Base-by-base conservation (phyloP, 2,113 vertebrate genomes). In the Lasiurus borealis region DNA sequence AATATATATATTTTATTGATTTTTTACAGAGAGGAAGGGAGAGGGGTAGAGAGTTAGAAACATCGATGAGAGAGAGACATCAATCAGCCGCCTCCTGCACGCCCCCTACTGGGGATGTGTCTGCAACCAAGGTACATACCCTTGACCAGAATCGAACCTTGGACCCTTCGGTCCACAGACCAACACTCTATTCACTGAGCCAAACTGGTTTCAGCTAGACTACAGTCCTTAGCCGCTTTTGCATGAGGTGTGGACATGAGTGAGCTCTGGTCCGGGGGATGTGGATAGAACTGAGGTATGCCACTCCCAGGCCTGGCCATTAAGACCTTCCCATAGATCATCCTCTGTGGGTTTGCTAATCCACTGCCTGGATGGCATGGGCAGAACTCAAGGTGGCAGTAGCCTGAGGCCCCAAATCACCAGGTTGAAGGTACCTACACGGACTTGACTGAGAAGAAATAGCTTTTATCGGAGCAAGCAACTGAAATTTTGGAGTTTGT, bases 381-480 rank as follows among this genome's bases (percentile, higher is more conserved):
- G 77, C 5, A 46, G 83, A 44, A 64, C 6, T 40, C 76, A 69
- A 76, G 21, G 0, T 76, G 59, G 34, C 40, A 64, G 23, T 11
- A 87, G n/a, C 44, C 23, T 72, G 62, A 96, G 36, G 64, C 23
- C 77, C 31, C 16, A 23, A 91, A 31, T 77, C 64, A 40, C 36
- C 54, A 16, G 16, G 54, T 48, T 8, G 64, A 82, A 89, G 6
- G 27, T 83, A 29, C 76, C 69, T 71, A 31, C n/a, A 0, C 2
- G 54, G 76, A 25, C 44, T 6, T 77, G 34, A 52, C 83, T 59
- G 72, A 91, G 46, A 72, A 94, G 25, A 94, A 91, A 85, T 23
- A 78, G 40, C 19, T 64, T 82, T 15, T 23, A 50, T 19, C 68
- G 23, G 19, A n/a, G 73, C 80, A 92, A 88, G 57, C 84, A 89